These are phyloP conservation scores for Willowsia nigromaculata DNA, from an alignment of 2,888 invertebrate genomes.

Conservation along the genomic window DNA sequence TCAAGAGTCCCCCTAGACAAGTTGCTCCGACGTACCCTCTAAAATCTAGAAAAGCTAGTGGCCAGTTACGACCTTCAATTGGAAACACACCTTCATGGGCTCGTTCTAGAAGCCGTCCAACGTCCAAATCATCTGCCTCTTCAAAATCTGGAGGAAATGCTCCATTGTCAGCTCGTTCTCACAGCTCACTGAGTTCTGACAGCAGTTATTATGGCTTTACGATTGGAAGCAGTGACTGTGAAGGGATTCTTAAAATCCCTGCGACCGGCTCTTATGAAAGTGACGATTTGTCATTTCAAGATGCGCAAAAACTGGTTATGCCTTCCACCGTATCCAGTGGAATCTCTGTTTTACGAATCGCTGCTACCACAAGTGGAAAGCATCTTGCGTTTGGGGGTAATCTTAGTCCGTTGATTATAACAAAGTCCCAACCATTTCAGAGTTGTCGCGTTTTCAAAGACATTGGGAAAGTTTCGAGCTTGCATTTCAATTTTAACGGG, in stretches of 20 bases:
- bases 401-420: slow-evolving; percentile 71
- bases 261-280: slow-evolving; percentile 54
- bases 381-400: slow-evolving; percentile 74
- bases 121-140: background rate
- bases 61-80: background rate
- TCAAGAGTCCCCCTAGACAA: slow-evolving; percentile 74
- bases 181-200: background rate
- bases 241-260: slow-evolving; percentile 17
- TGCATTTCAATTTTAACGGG: slow-evolving; percentile 74
- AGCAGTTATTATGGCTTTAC: background rate
- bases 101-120: slow-evolving; percentile 64
- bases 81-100: slow-evolving; percentile 51
- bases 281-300: slow-evolving; percentile 26
- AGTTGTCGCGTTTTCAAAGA: slow-evolving; percentile 71
- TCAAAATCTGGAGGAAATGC: background rate
- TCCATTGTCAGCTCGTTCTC: slow-evolving; percentile 53
- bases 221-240: background rate
- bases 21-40: background rate
- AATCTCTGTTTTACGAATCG: slow-evolving; percentile 69
- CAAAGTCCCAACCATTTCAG: slow-evolving; percentile 72
- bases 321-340: slow-evolving; percentile 65
- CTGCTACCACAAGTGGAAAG: slow-evolving; percentile 69
- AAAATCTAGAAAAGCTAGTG: background rate
- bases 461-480: slow-evolving; percentile 63
- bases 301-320: slow-evolving; percentile 27